These are phyloP conservation scores for Myripristis murdjan DNA, from an alignment of 2,797 vertebrate genomes.

Conservation along the genomic window DNA sequence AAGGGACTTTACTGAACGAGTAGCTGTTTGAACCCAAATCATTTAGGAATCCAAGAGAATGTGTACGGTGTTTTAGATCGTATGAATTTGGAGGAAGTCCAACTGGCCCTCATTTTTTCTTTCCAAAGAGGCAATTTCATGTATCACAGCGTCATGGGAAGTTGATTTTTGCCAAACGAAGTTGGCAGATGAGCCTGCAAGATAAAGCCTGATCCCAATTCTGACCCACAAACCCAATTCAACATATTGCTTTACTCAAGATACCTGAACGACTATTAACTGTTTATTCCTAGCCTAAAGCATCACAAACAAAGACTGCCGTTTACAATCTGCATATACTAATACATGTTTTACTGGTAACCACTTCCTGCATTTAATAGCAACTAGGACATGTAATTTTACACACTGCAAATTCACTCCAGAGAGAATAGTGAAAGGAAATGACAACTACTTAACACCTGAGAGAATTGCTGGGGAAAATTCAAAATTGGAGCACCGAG, in stretches of 20 bases:
- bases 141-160: no score
- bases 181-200: no score
- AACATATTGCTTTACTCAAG: neutral
- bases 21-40: no score
- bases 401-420: neutral
- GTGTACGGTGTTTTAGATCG: no score
- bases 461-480: neutral
- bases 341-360: neutral
- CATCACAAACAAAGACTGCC: neutral
- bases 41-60: no score
- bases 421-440: neutral
- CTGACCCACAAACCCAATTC: no score
- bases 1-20: no score
- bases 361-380: neutral
- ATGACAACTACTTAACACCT: neutral
- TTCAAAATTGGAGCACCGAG: neutral
- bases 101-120: no score
- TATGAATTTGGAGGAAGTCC: no score
- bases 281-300: slow-evolving; percentile 12
- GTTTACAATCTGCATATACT: slow-evolving; percentile 8
- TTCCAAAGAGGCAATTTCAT: no score
- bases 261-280: neutral
- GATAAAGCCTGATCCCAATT: no score
- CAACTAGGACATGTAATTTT: neutral
- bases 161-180: no score